Conservation (phyloP, 2,888 invertebrate species). For the Eremobia ochroleuca region DNA sequence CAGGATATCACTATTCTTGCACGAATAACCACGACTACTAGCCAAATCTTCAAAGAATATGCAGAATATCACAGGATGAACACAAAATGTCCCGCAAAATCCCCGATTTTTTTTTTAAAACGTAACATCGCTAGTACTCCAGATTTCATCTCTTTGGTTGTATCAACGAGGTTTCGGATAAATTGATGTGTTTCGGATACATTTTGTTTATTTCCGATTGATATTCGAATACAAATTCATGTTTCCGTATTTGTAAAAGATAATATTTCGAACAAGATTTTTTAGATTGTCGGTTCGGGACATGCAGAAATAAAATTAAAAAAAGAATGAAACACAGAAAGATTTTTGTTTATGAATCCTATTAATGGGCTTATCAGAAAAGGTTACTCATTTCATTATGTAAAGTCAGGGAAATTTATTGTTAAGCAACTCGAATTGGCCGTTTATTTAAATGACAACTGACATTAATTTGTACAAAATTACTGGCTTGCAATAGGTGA, state of each 20-base stretch:
- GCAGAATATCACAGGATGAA: not conserved
- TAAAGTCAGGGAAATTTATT: not conserved
- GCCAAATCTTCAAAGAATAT: not conserved
- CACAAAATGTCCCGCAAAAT: constrained; percentile 5
- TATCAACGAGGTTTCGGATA: constrained; percentile 57
- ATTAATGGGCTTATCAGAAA: not conserved
- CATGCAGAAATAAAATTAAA: too few relatives aligned
- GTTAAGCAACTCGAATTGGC: not conserved
- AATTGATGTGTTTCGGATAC: constrained; percentile 59
- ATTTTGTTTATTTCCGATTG: constrained; percentile 49
- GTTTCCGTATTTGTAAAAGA: not conserved
- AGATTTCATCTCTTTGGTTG: constrained; percentile 55
- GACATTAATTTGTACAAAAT: not conserved
- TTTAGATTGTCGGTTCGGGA: not conserved
- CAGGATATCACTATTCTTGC: not conserved
- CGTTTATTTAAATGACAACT: not conserved
- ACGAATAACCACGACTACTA: not conserved
- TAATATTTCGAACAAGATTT: not conserved
- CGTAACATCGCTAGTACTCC: constrained; percentile 54
- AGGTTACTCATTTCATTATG: not conserved
- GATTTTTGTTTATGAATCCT: not conserved
- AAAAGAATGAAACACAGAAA: too few relatives aligned
- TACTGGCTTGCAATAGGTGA: not conserved
- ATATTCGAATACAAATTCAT: constrained; percentile 42
- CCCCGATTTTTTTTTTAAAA: constrained; percentile 7